Evolutionary conservation across 2,113 vertebrate species (phyloP).

Genomic region (Thamnaconus septentrionalis): DNA sequence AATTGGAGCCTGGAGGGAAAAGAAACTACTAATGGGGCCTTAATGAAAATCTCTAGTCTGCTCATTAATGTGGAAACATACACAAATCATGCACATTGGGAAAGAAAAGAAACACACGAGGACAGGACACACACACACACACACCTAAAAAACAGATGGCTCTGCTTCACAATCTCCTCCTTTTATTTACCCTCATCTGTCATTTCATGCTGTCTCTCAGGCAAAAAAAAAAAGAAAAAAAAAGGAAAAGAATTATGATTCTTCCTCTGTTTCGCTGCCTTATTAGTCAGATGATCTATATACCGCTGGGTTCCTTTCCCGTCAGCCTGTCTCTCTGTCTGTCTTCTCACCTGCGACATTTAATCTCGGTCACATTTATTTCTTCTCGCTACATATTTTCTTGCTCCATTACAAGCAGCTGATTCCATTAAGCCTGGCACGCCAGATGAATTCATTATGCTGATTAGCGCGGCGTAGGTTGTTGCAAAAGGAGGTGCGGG

Average conservation of each 20-base stretch:
- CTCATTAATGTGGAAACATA: slow-evolving; percentile 55
- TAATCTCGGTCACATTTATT: slow-evolving; percentile 1
- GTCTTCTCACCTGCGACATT: background rate
- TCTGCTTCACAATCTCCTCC: slow-evolving; percentile 33
- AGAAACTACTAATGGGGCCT: slow-evolving; percentile 51
- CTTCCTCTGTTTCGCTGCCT: slow-evolving; percentile 11
- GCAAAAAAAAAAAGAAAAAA: background rate
- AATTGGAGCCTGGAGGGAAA: slow-evolving; percentile 27
- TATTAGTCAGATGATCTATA: slow-evolving; percentile 9
- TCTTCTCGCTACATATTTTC: slow-evolving; percentile 20
- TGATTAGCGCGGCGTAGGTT: slow-evolving; percentile 47
- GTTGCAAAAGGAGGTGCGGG: slow-evolving; percentile 7
- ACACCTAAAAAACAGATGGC: slow-evolving; percentile 27
- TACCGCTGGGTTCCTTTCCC: background rate
- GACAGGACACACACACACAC: background rate
- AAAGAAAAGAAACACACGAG: slow-evolving; percentile 1
- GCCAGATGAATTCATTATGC: slow-evolving; percentile 49
- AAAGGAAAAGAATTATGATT: slow-evolving; percentile 29
- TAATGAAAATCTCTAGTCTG: slow-evolving; percentile 63
- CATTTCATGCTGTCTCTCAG: slow-evolving; percentile 3
- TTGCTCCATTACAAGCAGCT: too few species aligned
- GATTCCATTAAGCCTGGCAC: slow-evolving; percentile 7
- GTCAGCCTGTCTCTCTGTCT: slow-evolving; percentile 2
- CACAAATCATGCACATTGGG: slow-evolving; percentile 24
- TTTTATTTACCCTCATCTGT: slow-evolving; percentile 23